These are phyloP conservation scores for Lepidochrysops patricia DNA, from an alignment of 2,888 invertebrate species.

Conservation along the genomic window DNA sequence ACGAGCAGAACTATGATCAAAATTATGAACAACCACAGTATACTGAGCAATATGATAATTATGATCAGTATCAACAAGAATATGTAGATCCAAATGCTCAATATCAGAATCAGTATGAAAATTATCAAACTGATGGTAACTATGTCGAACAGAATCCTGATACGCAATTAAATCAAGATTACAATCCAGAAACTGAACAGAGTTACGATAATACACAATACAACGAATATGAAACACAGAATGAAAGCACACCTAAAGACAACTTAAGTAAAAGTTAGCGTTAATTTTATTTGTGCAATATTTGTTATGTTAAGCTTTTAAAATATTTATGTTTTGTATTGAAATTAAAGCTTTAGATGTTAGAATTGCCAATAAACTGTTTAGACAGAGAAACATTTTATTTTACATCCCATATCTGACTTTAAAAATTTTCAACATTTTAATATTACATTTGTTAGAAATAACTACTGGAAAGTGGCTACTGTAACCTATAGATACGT, in stretches of 20 bases:
- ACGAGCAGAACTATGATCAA: conserved; percentile 38
- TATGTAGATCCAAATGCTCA: conserved; percentile 44
- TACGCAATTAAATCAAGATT: conserved; percentile 7
- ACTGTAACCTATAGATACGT: too few species aligned
- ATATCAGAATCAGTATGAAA: conserved; percentile 44
- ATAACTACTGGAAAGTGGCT: too few species aligned
- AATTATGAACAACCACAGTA: conserved; percentile 40
- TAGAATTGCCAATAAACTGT: conserved; percentile 14
- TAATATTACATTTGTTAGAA: too few species aligned
- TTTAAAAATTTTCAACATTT: too few species aligned
- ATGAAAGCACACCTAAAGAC: conserved; percentile 37
- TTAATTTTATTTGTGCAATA: conserved; percentile 48
- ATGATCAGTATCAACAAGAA: conserved; percentile 45
- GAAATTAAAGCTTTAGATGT: conserved; percentile 17
- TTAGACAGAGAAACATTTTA: neutral
- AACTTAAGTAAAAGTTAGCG: conserved; percentile 36
- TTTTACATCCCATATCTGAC: neutral
- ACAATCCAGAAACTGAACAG: conserved; percentile 26
- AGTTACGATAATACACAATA: conserved; percentile 43
- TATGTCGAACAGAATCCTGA: conserved; percentile 28
- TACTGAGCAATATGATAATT: conserved; percentile 47
- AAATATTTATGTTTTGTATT: conserved; percentile 12
- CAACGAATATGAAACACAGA: conserved; percentile 15
- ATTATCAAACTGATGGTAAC: conserved; percentile 42
- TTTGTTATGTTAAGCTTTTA: conserved; percentile 39